Base-by-base conservation (phyloP, 2,888 invertebrate genomes). In the Parasteatoda lunata region DNA sequence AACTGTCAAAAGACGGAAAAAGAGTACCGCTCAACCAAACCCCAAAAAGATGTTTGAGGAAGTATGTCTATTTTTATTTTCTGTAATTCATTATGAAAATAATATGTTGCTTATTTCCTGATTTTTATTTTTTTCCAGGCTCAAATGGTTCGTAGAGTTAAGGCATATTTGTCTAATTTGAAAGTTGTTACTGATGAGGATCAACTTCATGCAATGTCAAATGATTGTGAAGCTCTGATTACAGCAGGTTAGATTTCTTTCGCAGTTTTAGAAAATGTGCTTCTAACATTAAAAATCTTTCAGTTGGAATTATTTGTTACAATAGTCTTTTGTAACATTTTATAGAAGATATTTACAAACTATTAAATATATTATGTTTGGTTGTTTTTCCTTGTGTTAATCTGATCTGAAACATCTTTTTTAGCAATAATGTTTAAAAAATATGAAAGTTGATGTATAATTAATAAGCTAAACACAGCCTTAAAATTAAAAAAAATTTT, bases 11-110 rank as follows among this genome's bases (percentile, higher is more conserved):
- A 93, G 97, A 90, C 94, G 97, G 90, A 97, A 97, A 92, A 96
- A 97, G 91, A 96, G 97, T 0, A 94, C 96, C 54, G 96, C 97
- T 51, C 96, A 97, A 5, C 97, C 97, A 1, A 98, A 98, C 92
- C 97, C 97, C 76, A 98, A 98, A 93, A 98, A 98, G 92, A 98
- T 98, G 98, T 98, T 97, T 92, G 98, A 98, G 92, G 98, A 98
- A 92, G 93, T 93, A 89, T 89, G 90, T 78, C 68, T 52, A 45
- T 68, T 66, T 48, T 3, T 52, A 13, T 75, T 52, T 11, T 30
- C 9, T 68, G 8, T 0, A 5, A 30, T 68, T n/a, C 45, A 11
- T 75, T 13, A 76, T 87, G 66, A 81, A 59, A 30, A 30, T 30
- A 30, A 30, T 83, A 47, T 77, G 13, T 85, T 83, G 64, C 9